These are phyloP conservation scores for Phycodurus eques DNA, from an alignment of 2,113 vertebrate genomes.

Conservation along the genomic window DNA sequence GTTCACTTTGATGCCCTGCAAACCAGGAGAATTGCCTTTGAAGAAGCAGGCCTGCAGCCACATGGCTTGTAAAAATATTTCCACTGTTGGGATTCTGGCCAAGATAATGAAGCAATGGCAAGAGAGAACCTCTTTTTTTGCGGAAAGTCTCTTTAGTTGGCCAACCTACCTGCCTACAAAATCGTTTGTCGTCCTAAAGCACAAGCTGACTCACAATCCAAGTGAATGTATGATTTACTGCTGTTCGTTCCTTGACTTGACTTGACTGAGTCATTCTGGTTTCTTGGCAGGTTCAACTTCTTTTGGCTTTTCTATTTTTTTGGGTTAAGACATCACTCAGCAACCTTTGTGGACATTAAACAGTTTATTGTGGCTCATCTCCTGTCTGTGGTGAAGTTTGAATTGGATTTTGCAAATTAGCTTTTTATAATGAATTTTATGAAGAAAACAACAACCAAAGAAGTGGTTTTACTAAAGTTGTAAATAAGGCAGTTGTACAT, in stretches of 20 bases:
- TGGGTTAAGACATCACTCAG: conserved; percentile 20
- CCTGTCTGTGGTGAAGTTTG: not conserved
- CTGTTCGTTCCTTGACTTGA: not conserved
- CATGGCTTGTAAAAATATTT: conserved; percentile 54
- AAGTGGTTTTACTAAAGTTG: not conserved
- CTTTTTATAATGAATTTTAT: not conserved
- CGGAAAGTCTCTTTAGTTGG: conserved; percentile 27
- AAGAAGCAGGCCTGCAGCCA: conserved; percentile 44
- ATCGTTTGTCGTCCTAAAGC: conserved; percentile 54
- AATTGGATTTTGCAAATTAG: not conserved
- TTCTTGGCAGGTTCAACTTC: conserved; percentile 46
- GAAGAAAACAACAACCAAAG: not conserved
- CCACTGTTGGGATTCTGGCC: conserved; percentile 47
- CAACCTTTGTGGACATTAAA: conserved; percentile 18
- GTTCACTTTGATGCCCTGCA: conserved; percentile 50
- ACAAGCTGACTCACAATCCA: conserved; percentile 10
- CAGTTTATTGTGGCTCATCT: conserved; percentile 23
- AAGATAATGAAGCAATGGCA: conserved; percentile 41
- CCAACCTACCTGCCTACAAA: conserved; percentile 49
- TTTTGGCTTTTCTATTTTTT: conserved; percentile 35
- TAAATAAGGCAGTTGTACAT: not conserved
- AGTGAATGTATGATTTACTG: not conserved
- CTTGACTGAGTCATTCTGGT: conserved; percentile 3
- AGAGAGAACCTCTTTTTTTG: conserved; percentile 37
- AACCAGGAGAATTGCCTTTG: conserved; percentile 37